Percentiles rank a stretch among this genome's conserved stretches.
These are phyloP conservation scores for Hyperoplus lanceolatus DNA, from an alignment of 2,797 vertebrate genomes.

Conservation along the genomic window DNA sequence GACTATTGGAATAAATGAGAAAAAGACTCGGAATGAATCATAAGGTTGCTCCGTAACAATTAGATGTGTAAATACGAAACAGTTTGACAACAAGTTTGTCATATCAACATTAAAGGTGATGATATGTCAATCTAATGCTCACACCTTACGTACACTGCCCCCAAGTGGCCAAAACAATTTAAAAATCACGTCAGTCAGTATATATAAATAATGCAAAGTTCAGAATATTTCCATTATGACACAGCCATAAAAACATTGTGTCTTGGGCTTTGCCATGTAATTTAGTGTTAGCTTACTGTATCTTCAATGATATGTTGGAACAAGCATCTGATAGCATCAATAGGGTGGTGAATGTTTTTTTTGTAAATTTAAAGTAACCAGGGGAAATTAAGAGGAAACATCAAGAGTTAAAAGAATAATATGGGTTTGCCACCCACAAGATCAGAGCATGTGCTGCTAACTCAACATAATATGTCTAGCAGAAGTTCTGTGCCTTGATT, in stretches of 20 bases:
- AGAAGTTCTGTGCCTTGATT: neutral
- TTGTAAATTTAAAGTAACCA: neutral
- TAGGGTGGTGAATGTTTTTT: neutral
- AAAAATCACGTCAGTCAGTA: too few relatives aligned
- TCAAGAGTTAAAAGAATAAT: neutral
- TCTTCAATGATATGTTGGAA: neutral
- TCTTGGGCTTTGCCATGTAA: neutral
- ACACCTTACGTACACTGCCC: too few relatives aligned
- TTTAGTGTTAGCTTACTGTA: neutral
- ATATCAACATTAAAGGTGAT: too few relatives aligned
- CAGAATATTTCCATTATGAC: neutral
- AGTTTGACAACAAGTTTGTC: too few relatives aligned
- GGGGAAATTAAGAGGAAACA: neutral
- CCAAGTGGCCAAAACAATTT: too few relatives aligned
- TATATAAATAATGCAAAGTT: neutral
- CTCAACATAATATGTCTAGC: neutral
- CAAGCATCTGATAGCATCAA: too few relatives aligned
- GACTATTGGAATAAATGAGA: too few relatives aligned
- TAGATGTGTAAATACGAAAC: too few relatives aligned
- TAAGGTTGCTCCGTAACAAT: too few relatives aligned
- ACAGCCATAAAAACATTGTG: neutral
- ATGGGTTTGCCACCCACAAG: neutral
- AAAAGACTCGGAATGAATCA: too few relatives aligned
- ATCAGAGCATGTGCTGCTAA: constrained; percentile 2
- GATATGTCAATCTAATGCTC: too few relatives aligned